Percentiles rank a stretch among this genome's conserved stretches.
Evolutionary conservation across 2,797 vertebrate genomes (phyloP).

Genomic region (Ataeniobius toweri): DNA sequence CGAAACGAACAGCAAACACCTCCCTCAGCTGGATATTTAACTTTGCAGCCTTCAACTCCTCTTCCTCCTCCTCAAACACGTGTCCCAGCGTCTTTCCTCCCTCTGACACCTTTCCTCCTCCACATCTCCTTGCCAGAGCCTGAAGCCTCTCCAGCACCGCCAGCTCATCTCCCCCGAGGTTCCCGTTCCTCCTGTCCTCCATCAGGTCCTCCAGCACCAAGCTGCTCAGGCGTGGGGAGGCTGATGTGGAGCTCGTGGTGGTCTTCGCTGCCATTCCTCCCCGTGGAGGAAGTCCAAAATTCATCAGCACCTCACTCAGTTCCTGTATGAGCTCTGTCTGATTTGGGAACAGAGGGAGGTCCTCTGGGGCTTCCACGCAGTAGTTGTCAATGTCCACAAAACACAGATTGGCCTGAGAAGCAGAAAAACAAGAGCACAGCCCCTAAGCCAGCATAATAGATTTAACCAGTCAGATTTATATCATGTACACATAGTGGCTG

Average conservation of each 20-base stretch:
- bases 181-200: slow-evolving; percentile 94
- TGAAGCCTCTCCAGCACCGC: slow-evolving; percentile 90
- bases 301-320: slow-evolving; percentile 89
- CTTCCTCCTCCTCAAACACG: slow-evolving; percentile 69
- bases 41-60: slow-evolving; percentile 88
- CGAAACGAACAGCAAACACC: slow-evolving; percentile 92
- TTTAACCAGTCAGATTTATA: slow-evolving; percentile 32
- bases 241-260: slow-evolving; percentile 54
- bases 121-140: slow-evolving; percentile 85
- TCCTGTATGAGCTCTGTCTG: slow-evolving; percentile 93
- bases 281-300: slow-evolving; percentile 86
- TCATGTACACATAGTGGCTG: slow-evolving; percentile 11
- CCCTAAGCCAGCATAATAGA: slow-evolving; percentile 28
- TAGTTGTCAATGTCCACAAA: slow-evolving; percentile 98
- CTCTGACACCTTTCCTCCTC: slow-evolving; percentile 63
- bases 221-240: slow-evolving; percentile 75
- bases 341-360: slow-evolving; percentile 93
- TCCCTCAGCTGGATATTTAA: slow-evolving; percentile 94
- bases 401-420: slow-evolving; percentile 91
- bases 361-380: slow-evolving; percentile 91
- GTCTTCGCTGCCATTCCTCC: slow-evolving; percentile 80
- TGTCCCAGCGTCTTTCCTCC: slow-evolving; percentile 57
- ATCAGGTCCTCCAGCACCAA: slow-evolving; percentile 89
- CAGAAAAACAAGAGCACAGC: slow-evolving; percentile 11
- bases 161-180: slow-evolving; percentile 86